These are phyloP conservation scores for Cathartes aura DNA, from an alignment of 2,113 vertebrate genomes.

Conservation along the genomic window DNA sequence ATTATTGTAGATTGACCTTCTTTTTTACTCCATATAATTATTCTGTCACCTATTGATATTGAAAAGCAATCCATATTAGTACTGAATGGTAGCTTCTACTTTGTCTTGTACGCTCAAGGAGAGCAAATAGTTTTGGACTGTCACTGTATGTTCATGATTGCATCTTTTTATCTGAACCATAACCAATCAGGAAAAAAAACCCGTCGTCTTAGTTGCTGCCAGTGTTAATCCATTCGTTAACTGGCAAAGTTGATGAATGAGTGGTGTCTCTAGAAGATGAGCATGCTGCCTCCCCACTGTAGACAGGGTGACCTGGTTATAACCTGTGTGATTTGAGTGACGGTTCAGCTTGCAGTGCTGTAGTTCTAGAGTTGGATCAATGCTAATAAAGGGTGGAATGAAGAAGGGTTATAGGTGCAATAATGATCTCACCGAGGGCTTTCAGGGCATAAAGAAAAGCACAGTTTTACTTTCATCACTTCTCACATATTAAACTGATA, in stretches of 20 bases:
- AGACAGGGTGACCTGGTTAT: not conserved
- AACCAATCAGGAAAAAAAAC: not conserved
- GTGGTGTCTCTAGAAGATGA: not conserved
- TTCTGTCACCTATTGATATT: constrained; percentile 20
- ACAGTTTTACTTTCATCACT: not conserved
- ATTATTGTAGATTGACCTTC: not conserved
- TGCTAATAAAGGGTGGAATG: not conserved
- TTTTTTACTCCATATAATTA: constrained; percentile 5
- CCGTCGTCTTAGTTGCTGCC: not conserved
- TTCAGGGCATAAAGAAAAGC: not conserved
- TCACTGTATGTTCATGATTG: not conserved
- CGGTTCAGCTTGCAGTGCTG: not conserved
- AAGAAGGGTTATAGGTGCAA: not conserved
- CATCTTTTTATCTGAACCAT: not conserved
- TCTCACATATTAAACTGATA: not conserved
- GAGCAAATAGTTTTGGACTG: not conserved
- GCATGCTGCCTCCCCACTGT: not conserved
- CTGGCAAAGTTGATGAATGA: not conserved
- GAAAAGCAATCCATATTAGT: not conserved
- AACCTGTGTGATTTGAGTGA: constrained; percentile 21
- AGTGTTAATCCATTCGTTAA: not conserved
- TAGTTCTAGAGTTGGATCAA: not conserved
- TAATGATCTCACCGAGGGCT: not conserved
- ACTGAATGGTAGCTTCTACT: not conserved
- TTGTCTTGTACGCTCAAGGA: not conserved